Base-by-base conservation (phyloP, 2,797 vertebrate genomes). In the Chelonia mydas region DNA sequence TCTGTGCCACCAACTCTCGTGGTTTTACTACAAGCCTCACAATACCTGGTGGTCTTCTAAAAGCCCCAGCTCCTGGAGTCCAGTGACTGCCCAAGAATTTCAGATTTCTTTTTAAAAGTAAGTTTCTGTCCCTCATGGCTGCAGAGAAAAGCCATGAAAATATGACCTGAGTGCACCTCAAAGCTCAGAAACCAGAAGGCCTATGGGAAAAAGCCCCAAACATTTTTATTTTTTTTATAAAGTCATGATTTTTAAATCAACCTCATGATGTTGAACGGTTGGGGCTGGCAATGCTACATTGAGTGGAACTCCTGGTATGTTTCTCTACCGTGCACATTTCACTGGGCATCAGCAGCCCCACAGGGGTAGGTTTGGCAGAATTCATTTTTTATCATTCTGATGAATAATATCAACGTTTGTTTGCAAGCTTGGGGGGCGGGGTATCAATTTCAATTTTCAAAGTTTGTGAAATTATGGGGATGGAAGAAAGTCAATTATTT, bases 31-130 rank as follows among this genome's bases (percentile, higher is more conserved):
- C 0, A 0, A 1, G 0, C 80, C 51, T 89, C 87, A 33, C 74
- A 28, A 41, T 90, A 80, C 72, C 80, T 89, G 61, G 19, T 41
- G 31, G 50, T 82, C 81, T 84, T 15, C 83, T 80, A 87, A 95
- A 31, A 84, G 11, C 91, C 5, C 13, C 1, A 0, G 6, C 15
- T 16, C 85, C 74, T 0, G 0, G 1, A 88, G 72, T 84, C 83
- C 83, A 28, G 31, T 9, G 1, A 65, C 31, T 33, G 27, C 1
- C 83, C 55, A 27, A 91, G 49, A 78, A 78, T 6, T 81, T 59
- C 8, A 55, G 61, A 68, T n/a, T n/a, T 68, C 61, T 8, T n/a
- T n/a, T 12, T 57, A 74, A 81, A 87, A 91, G 15, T n/a, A 84
- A 59, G 50, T 53, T 51, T 49, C 94, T 92, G 86, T 25, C 74